phyloP scores from a whole-genome alignment of 2,888 invertebrate genomes.

The Caradrina clavipalpis region DNA sequence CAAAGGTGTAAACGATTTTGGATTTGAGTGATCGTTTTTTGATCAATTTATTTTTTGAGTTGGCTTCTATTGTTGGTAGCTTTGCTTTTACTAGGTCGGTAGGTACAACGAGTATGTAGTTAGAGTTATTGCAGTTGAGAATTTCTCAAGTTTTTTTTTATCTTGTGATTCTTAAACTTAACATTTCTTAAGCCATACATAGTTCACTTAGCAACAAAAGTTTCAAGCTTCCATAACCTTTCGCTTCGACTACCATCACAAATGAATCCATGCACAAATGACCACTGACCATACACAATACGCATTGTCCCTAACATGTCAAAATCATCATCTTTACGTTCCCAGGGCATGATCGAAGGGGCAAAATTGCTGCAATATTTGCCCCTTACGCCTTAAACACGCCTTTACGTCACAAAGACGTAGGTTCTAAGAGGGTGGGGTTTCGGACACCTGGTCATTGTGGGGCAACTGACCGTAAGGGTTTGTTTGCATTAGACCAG shows the following conservation, averaged over 20 bases:
- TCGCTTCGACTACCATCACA: conserved; percentile 57
- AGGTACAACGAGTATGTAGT: no score
- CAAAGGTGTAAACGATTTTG: not conserved
- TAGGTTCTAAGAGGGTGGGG: conserved; percentile 86
- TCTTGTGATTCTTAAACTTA: not conserved
- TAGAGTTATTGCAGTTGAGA: no score
- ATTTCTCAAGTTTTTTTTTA: no score
- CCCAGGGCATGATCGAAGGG: conserved; percentile 77
- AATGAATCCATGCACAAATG: conserved; percentile 77
- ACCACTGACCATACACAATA: conserved; percentile 82
- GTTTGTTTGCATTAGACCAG: conserved; percentile 84
- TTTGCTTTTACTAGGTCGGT: not conserved
- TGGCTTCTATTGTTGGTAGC: not conserved
- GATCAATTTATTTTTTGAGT: not conserved
- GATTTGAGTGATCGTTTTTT: not conserved
- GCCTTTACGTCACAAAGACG: conserved; percentile 83
- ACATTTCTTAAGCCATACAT: not conserved
- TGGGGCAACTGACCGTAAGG: conserved; percentile 87
- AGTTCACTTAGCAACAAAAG: conserved; percentile 45
- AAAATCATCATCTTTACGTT: conserved; percentile 85
- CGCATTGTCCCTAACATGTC: conserved; percentile 79
- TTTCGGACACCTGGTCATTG: conserved; percentile 83
- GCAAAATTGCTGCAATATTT: conserved; percentile 86
- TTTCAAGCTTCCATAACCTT: conserved; percentile 56
- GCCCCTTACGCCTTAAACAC: conserved; percentile 82